Percentiles rank a stretch among this genome's conserved stretches.
Evolutionary conservation across 2,113 vertebrate genomes (phyloP).

Genomic region (Taurulus bubalis): DNA sequence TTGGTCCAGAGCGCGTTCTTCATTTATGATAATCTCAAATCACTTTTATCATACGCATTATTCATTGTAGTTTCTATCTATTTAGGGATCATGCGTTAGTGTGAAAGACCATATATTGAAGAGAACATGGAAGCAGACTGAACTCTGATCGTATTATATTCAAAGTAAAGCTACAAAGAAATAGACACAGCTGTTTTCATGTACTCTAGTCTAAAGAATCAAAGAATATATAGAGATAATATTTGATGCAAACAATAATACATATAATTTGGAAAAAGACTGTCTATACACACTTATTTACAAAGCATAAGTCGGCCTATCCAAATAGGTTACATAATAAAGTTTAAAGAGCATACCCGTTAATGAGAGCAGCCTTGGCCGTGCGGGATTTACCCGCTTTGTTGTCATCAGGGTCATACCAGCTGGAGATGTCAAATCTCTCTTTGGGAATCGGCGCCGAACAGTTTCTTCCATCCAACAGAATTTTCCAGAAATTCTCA

Average conservation of each 20-base stretch:
- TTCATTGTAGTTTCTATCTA: too few relatives aligned
- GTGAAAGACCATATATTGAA: background rate
- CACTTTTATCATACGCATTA: background rate
- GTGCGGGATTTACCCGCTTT: constrained; percentile 85
- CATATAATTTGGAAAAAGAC: too few relatives aligned
- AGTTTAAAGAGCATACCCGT: constrained; percentile 75
- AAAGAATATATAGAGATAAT: background rate
- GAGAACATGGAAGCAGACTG: background rate
- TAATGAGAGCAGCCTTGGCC: constrained; percentile 81
- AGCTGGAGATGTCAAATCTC: constrained; percentile 80
- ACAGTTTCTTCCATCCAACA: constrained; percentile 86
- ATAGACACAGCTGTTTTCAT: background rate
- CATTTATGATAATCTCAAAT: background rate
- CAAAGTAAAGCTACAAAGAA: background rate
- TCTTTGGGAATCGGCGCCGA: constrained; percentile 82
- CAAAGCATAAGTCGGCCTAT: too few relatives aligned
- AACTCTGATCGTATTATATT: background rate
- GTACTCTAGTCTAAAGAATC: too few relatives aligned
- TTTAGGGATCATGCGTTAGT: too few relatives aligned
- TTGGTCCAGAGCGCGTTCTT: background rate
- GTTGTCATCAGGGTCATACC: constrained; percentile 84
- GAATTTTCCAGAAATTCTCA: constrained; percentile 88
- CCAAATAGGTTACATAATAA: background rate
- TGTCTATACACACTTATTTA: background rate
- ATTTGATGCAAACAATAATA: background rate